Base-by-base conservation (phyloP, 1,140 invertebrate species). In the Dreissena polymorpha region DNA sequence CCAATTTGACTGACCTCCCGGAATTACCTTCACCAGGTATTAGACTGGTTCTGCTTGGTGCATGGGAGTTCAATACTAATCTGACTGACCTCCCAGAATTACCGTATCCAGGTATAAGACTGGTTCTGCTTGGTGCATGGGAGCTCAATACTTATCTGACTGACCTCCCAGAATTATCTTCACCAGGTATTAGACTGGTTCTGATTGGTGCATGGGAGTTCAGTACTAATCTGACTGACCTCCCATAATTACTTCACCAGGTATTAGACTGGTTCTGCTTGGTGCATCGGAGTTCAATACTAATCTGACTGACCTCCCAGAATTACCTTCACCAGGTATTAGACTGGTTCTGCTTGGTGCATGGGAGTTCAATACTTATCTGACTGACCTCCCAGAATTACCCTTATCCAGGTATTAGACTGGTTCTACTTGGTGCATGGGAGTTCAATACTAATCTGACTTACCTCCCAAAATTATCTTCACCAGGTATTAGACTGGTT, bases 261-360 rank as follows among this genome's bases (percentile, higher is more conserved):
- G 78, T 80, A 75, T 21, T 63, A 39, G 39, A 39, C 39, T 39
- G 39, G 39, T 39, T 39, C 8, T 39, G 39, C 39, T 39, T 39
- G 39, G 8, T 39, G 39, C 39, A 39, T 39, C 8, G 39, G 39
- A 39, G 39, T 39, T 39, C 3, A 39, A 39, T n/a, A n/a, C 78
- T 64, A 80, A 80, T 80, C 67, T 80, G 65, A 69, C 78, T 10
- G 78, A 72, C 50, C 29, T 80, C 23, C 67, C 78, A 68, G 69
- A 80, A 0, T 80, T 63, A 21, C 78, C 78, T 13, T 25, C 65
- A 27, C 78, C 78, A 72, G 78, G 78, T 80, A 75, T 21, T 63
- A 39, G 39, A 39, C 39, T 39, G 39, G 39, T 39, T 39, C 8
- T 39, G 39, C 39, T 39, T 39, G 39, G 8, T 39, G 39, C 39